Percentiles rank a stretch among this genome's conserved stretches.
Evolutionary conservation across 2,888 invertebrate species (phyloP).

Genomic region (Eupeodes luniger): DNA sequence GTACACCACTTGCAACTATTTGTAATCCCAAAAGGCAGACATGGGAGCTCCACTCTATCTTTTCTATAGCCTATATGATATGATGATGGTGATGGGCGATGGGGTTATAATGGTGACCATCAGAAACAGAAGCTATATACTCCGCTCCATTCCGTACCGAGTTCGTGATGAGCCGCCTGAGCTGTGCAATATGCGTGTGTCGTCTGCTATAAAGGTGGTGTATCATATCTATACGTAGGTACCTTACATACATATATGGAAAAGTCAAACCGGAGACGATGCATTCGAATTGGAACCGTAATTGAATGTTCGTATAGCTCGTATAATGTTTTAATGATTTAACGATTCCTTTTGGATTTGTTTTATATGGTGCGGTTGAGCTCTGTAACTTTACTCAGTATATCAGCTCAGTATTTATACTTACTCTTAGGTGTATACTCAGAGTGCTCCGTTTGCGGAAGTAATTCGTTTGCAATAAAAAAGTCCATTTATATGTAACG

Average conservation of each 20-base stretch:
- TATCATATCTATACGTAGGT: neutral
- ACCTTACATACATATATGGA: neutral
- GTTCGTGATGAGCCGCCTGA: neutral
- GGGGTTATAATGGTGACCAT: conserved; percentile 30
- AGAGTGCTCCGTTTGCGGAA: conserved; percentile 53
- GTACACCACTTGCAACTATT: conserved; percentile 64
- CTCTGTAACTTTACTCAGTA: conserved; percentile 29
- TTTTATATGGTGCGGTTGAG: conserved; percentile 60
- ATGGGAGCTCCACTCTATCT: conserved; percentile 13
- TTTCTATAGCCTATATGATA: neutral
- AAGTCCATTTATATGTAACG: neutral
- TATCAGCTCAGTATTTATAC: no score
- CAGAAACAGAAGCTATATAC: conserved; percentile 14
- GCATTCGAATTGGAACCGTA: conserved; percentile 67
- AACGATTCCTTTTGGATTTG: conserved; percentile 70
- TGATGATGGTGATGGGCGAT: neutral
- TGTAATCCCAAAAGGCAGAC: conserved; percentile 62
- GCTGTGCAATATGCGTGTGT: conserved; percentile 36
- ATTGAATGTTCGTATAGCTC: conserved; percentile 65
- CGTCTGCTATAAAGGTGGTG: conserved; percentile 29
- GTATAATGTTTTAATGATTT: conserved; percentile 71
- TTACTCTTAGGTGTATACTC: no score
- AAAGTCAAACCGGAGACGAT: conserved; percentile 47
- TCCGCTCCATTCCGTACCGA: no score
- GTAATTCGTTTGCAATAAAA: conserved; percentile 54